phyloP scores from a whole-genome alignment of 2,113 vertebrate species.

The Chelonoidis abingdonii region DNA sequence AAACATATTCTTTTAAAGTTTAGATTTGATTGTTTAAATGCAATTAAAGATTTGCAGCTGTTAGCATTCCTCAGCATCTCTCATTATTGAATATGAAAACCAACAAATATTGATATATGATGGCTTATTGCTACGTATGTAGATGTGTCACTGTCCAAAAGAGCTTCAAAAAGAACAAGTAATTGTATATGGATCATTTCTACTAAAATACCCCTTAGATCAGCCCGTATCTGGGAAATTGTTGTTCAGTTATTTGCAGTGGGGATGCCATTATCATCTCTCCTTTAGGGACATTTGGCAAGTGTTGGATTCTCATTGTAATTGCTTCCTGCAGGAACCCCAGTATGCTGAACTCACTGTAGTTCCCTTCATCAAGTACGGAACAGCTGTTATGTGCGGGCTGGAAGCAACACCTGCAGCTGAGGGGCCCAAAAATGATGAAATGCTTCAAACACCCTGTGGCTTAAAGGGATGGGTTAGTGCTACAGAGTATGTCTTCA shows the following conservation, averaged over 20 bases:
- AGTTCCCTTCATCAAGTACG: background rate
- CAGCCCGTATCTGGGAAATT: background rate
- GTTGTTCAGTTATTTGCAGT: accelerated
- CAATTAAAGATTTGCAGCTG: background rate
- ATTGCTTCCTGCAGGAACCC: background rate
- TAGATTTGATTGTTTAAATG: background rate
- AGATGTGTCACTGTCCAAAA: background rate
- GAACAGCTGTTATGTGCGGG: background rate
- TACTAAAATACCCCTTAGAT: background rate
- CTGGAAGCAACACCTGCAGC: background rate
- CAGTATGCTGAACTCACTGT: background rate
- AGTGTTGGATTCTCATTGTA: background rate
- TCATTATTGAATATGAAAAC: background rate
- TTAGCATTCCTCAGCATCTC: background rate
- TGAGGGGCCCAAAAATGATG: background rate
- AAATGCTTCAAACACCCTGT: background rate
- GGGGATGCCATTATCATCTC: background rate
- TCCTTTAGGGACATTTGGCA: accelerated
- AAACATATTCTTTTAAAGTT: background rate
- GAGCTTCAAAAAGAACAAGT: background rate
- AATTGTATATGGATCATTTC: background rate
- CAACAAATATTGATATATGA: background rate
- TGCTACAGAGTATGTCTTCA: background rate
- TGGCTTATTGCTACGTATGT: background rate
- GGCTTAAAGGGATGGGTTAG: background rate